Evolutionary conservation across 1,140 invertebrate species (phyloP), one percentile per base, ranked within the genome.

Genomic region (Teleogryllus occipitalis): DNA sequence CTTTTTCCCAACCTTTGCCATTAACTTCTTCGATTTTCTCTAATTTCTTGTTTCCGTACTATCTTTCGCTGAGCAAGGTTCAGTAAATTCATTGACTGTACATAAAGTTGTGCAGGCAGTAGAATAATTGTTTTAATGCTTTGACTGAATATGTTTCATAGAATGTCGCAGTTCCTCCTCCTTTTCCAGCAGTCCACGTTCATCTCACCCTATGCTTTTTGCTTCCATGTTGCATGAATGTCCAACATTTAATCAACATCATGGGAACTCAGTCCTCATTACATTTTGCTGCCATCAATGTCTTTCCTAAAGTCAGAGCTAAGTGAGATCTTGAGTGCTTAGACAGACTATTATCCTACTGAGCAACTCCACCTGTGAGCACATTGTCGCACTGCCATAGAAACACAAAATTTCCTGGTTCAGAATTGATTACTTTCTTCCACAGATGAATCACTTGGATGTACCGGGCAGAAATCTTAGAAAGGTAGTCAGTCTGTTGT

Each of bases 371-470:
- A 65, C 54, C 18, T 65, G 10, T 65, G 10, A 65, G 10, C 54
- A 65, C 54, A 65, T 18, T 65, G 10, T 65, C 18, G 54, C 54
- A 65, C 54, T 65, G 54, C 54, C 54, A 65, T 18, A 14, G 54
- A 65, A 65, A 65, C 54, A 65, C 54, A 18, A 65, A 65, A 14
- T 65, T 65, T 46, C 74, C 21, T 75, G 74, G 21, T 75, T 12
- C 21, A 46, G 21, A 75, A 75, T 75, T 46, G 74, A 65, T 65
- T 27, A 47, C 73, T 75, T 81, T 81, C 80, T 80, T 81, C 78
- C 81, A 76, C 83, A 85, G 84, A 83, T 83, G 81, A 84, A 82
- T 82, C 84, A 84, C 78, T 82, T 85, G 82, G 83, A 85, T 82
- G 82, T 85, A 48, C 84, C 84, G 74, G 84, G 83, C 81, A 82